Evolutionary conservation across 2,113 vertebrate genomes (phyloP), one percentile per base, ranked within the genome.

Genomic region (Leptobrachium ailaonicum): DNA sequence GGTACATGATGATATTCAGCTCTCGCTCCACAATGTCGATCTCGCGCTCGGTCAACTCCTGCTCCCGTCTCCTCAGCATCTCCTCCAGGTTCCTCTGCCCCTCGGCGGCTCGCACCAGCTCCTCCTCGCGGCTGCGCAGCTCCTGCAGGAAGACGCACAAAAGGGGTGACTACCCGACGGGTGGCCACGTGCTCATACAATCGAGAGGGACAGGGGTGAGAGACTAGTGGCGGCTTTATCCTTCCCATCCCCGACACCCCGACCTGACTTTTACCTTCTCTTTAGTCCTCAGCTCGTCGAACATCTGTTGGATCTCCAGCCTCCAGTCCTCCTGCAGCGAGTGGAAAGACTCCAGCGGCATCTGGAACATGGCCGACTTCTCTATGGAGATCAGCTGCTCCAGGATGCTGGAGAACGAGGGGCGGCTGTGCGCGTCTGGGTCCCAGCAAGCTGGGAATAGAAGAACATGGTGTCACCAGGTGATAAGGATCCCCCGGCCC

Each of bases 311-410:
- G 77, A 96, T 96, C 89, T 97, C 96, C 83, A 94, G 82, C 82
- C 92, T 94, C 96, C 96, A 97, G 93, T 96, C 95, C 71, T 96
- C 95, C 81, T 97, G 96, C 71, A 97, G 85, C 0, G 94, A 96
- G 87, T 96, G 95, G 86, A 96, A 97, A 11, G 95, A 96, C 84
- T 96, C 95, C 81, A 96, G 89, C 0, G 95, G 95, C 96, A 97
- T 96, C 88, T 95, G 94, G 85, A 96, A 96, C 90, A 96, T 94
- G 87, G 95, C 89, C 0, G 95, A 97, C 87, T 94, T 94, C 84
- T 97, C 95, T 3, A 96, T 96, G 85, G 89, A 88, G 85, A 90
- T 88, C 42, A 97, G 91, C 6, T 87, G 91, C 41, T 83, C 87
- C 84, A 96, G 85, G 89, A 97, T 96, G 84, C 77, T 92, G 80